Base-by-base conservation (phyloP, 2,113 vertebrate species). In the Forbesichthys agassizii region DNA sequence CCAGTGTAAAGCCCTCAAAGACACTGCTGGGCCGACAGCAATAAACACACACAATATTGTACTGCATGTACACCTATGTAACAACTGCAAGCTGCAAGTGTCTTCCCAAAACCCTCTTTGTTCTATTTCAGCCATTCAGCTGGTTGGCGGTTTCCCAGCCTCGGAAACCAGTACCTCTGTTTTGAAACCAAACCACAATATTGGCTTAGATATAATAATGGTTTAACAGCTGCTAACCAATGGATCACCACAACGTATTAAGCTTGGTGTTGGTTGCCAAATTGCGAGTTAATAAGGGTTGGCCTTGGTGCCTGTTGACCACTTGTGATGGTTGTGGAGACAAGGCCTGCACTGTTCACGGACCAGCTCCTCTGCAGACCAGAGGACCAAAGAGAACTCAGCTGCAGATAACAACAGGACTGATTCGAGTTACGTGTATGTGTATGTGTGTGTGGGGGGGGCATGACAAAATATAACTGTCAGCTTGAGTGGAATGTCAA, bases 281-380 rank as follows among this genome's bases (percentile, higher is more conserved):
- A 79, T 60, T 36, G 61, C 14, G 58, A 69, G 74, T 71, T 75
- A 48, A 81, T 60, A 77, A 61, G 18, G 55, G 18, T 72, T 75
- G 57, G 70, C 74, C 68, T 63, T 6, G 6, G 48, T 36, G 60
- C 62, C 5, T 33, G 61, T 49, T 69, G 76, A 75, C 84, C 71
- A 68, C 74, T 82, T 74, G 73, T 78, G 69, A 57, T 58, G 51
- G 33, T 80, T 82, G 60, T 2, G n/a, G 74, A 11, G 61, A 86
- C 82, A 81, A 85, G 75, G 77, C 80, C 11, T 48, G 33, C 68
- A 56, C 62, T 86, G 82, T 89, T 81, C 20, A 1, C 1, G 33
- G 61, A 65, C 48, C 57, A 16, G 61, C 64, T 52, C 27, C 8
- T 42, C 33, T 0, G 62, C 51, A 52, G 33, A 60, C 42, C 58